phyloP scores from a whole-genome alignment of 2,888 invertebrate genomes.

The Elysia crispata region DNA sequence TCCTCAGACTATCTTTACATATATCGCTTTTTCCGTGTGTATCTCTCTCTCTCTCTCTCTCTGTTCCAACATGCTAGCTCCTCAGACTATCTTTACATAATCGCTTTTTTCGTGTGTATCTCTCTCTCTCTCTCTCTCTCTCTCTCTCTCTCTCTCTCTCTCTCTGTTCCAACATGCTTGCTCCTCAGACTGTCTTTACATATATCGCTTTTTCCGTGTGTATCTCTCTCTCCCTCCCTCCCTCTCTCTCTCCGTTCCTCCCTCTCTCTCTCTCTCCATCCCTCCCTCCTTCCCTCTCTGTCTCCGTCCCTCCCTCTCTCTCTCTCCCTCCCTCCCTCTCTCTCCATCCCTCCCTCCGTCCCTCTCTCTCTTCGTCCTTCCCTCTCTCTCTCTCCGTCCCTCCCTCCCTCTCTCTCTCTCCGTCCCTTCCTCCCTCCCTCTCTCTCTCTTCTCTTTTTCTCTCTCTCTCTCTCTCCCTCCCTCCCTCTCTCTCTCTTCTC shows the following conservation, averaged over 20 bases:
- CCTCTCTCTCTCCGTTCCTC: background rate
- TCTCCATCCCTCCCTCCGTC: background rate
- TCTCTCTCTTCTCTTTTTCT: background rate
- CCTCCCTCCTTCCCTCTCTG: background rate
- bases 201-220: background rate
- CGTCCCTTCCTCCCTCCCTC: background rate
- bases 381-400: background rate
- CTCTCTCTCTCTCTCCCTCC: background rate
- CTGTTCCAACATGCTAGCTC: background rate
- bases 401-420: constrained; percentile 6
- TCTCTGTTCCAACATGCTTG: background rate
- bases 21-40: background rate
- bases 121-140: background rate
- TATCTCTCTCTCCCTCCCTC: background rate
- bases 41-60: background rate
- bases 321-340: background rate
- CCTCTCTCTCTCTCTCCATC: background rate
- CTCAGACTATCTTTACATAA: too few relatives aligned
- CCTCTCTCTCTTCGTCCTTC: constrained; percentile 1
- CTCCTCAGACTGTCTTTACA: too few relatives aligned
- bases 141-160: background rate
- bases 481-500: constrained; percentile 27
- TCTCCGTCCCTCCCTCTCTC: background rate
- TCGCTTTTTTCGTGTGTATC: background rate
- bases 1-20: too few relatives aligned